Evolutionary conservation across 1,140 invertebrate species (phyloP).

Genomic region (Bilobella aurantiaca): DNA sequence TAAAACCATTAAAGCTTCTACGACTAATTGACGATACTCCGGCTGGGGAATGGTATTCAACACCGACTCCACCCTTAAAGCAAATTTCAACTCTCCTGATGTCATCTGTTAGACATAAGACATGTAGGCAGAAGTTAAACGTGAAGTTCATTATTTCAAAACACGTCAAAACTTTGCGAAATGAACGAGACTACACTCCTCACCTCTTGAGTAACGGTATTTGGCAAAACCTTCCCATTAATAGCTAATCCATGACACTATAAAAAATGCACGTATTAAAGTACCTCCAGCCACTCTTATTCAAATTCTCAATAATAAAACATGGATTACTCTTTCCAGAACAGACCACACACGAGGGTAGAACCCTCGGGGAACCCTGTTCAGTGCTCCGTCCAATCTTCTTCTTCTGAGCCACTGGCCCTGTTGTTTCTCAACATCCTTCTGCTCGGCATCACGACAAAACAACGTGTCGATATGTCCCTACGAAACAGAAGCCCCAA

Average conservation of each 20-base stretch:
- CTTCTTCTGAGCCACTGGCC: conserved; percentile 93
- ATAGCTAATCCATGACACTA: conserved; percentile 84
- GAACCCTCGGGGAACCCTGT: conserved; percentile 91
- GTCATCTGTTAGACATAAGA: conserved; percentile 86
- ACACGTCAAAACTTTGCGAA: too few species aligned
- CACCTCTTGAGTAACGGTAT: conserved; percentile 80
- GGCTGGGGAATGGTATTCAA: conserved; percentile 96
- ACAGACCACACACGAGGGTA: conserved; percentile 89
- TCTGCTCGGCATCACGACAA: too few species aligned
- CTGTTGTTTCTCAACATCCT: conserved; percentile 60
- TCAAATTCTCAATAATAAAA: too few species aligned
- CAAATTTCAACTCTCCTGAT: conserved; percentile 94
- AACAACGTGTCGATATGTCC: too few species aligned
- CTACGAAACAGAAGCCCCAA: too few species aligned
- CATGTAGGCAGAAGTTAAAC: too few species aligned
- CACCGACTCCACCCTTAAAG: conserved; percentile 89
- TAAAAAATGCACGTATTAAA: too few species aligned
- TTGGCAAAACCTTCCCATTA: conserved; percentile 74
- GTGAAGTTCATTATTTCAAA: too few species aligned
- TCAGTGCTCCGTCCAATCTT: conserved; percentile 89
- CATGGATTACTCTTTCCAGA: conserved; percentile 75
- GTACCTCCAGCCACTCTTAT: too few species aligned
- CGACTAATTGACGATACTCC: conserved; percentile 93
- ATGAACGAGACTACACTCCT: too few species aligned
- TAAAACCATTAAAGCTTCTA: conserved; percentile 93